Evolutionary conservation across 2,797 vertebrate genomes (phyloP).

Genomic region (Emys orbicularis): DNA sequence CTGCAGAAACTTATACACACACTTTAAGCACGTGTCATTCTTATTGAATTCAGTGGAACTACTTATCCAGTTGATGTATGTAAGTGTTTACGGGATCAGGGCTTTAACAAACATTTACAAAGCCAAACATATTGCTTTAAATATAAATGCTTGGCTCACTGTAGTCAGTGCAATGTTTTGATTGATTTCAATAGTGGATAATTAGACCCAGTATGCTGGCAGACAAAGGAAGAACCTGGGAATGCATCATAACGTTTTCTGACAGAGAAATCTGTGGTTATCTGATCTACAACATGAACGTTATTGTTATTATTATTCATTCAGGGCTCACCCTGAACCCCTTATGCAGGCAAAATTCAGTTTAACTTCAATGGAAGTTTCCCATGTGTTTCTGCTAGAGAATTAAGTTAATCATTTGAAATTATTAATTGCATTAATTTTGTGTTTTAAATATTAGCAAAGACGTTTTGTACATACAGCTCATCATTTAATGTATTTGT

Average conservation of each 20-base stretch:
- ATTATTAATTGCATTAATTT: background rate
- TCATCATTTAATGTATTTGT: background rate
- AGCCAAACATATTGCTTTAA: conserved; percentile 56
- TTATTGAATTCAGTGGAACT: background rate
- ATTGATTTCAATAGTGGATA: conserved; percentile 58
- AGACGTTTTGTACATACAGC: background rate
- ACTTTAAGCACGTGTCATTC: background rate
- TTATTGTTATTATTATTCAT: conserved; percentile 2
- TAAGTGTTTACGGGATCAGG: background rate
- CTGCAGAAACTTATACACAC: background rate
- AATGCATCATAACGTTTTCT: conserved; percentile 33
- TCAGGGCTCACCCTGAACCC: background rate
- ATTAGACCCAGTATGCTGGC: conserved; percentile 24
- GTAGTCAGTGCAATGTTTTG: background rate
- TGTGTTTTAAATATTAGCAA: background rate
- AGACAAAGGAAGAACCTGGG: conserved; percentile 67
- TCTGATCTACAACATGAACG: conserved; percentile 40
- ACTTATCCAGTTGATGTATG: accelerated
- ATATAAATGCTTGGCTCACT: conserved; percentile 34
- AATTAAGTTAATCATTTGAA: conserved; percentile 27
- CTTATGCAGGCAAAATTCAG: conserved; percentile 44
- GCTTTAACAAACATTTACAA: conserved; percentile 56
- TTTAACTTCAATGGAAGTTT: background rate
- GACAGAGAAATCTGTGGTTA: background rate
- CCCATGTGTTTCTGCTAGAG: background rate